A percentile compares a stretch with the other conserved stretches of the same genome.
phyloP scores from a whole-genome alignment of 2,888 invertebrate species.

The Dioctria linearis region DNA sequence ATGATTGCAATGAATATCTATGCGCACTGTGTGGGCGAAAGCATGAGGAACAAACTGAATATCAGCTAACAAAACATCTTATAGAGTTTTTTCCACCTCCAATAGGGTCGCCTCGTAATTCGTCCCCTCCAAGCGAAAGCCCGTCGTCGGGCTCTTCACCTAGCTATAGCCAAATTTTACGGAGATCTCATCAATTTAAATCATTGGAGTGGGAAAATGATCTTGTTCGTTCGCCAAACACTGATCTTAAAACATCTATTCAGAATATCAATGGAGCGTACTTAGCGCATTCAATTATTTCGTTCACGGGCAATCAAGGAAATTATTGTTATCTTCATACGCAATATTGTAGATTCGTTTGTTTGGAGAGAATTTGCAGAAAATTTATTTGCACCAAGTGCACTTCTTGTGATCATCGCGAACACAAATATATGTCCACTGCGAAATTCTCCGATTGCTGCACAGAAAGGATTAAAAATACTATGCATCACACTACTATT shows the following conservation, averaged over 20 bases:
- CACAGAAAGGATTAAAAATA: slow-evolving; percentile 6
- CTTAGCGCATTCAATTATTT: too few species aligned
- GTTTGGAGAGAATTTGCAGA: neutral
- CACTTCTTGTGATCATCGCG: slow-evolving; percentile 4
- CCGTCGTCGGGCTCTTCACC: too few species aligned
- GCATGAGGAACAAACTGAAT: neutral
- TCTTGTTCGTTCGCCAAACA: too few species aligned
- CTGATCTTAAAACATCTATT: too few species aligned
- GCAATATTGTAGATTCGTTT: neutral
- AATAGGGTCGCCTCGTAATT: slow-evolving; percentile 16
- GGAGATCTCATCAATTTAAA: too few species aligned
- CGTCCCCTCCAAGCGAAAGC: neutral
- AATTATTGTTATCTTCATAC: too few species aligned
- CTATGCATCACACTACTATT: neutral
- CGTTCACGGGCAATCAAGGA: too few species aligned
- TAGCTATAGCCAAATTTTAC: too few species aligned
- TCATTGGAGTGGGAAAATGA: too few species aligned
- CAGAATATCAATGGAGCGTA: too few species aligned
- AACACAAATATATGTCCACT: slow-evolving; percentile 10
- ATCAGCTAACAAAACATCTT: neutral
- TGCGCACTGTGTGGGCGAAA: slow-evolving; percentile 5
- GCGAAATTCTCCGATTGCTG: neutral
- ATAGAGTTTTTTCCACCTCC: slow-evolving; percentile 29
- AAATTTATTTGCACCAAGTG: slow-evolving; percentile 3
- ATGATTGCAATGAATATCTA: slow-evolving; percentile 32